phyloP scores from a whole-genome alignment of 2,797 vertebrate genomes.

The Oreortyx pictus region DNA sequence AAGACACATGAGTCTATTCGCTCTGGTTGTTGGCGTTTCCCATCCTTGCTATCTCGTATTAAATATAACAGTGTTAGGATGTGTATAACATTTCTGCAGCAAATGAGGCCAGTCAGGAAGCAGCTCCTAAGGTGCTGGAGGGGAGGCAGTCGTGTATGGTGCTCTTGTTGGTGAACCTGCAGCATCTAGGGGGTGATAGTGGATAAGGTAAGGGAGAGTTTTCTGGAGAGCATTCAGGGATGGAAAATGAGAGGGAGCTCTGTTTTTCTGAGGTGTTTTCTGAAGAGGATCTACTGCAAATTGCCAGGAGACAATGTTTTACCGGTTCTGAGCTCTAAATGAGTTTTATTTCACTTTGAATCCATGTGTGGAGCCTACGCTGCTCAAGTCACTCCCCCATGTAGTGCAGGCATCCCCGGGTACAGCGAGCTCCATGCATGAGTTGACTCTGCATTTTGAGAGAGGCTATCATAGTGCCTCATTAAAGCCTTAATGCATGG shows the following conservation, averaged over 20 bases:
- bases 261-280: background rate
- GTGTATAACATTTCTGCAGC: constrained; percentile 2
- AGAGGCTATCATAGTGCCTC: background rate
- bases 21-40: background rate
- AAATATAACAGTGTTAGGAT: background rate
- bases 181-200: constrained; percentile 70
- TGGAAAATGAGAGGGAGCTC: constrained; percentile 13
- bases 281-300: background rate
- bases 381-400: background rate
- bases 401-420: background rate
- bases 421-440: background rate
- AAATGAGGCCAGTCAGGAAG: constrained; percentile 8
- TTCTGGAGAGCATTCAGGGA: constrained; percentile 14
- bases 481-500: constrained; percentile 12
- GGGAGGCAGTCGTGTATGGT: constrained; percentile 3
- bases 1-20: background rate
- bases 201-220: constrained; percentile 61
- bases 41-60: background rate
- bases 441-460: background rate
- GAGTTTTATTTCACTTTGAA: background rate
- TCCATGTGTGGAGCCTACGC: background rate
- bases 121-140: background rate
- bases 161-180: constrained; percentile 17
- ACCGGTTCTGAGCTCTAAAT: background rate
- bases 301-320: constrained; percentile 10